Percentiles rank a stretch among this genome's conserved stretches.
Evolutionary conservation across 1,140 invertebrate species (phyloP).

Genomic region (Holcopasites calliopsidis): DNA sequence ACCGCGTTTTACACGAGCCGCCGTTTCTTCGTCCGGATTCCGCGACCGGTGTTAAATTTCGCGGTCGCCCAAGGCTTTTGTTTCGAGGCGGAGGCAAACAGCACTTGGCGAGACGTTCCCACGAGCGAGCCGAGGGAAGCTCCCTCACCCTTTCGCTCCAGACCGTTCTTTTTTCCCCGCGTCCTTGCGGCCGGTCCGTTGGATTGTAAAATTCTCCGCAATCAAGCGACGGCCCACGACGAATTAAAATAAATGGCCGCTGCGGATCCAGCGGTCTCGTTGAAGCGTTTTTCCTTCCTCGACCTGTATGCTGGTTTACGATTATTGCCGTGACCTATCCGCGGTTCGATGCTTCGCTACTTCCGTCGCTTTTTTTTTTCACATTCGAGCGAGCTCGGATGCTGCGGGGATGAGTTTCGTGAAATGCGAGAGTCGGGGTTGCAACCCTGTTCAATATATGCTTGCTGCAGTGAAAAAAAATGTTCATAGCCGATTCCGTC

Average conservation of each 20-base stretch:
- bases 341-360: background rate
- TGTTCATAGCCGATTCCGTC: no score
- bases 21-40: constrained; percentile 60
- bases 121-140: constrained; percentile 47
- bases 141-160: constrained; percentile 20
- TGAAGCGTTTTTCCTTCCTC: background rate
- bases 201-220: constrained; percentile 34
- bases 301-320: constrained; percentile 29
- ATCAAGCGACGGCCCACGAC: constrained; percentile 15
- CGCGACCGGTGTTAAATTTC: constrained; percentile 70
- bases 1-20: constrained; percentile 17
- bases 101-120: constrained; percentile 54
- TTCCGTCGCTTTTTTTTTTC: constrained; percentile 9
- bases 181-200: background rate
- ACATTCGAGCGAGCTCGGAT: background rate
- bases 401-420: background rate
- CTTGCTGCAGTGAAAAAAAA: no score
- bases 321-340: constrained; percentile 15
- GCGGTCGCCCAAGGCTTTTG: constrained; percentile 68
- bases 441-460: no score
- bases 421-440: background rate
- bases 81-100: constrained; percentile 57
- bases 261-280: no score
- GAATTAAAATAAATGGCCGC: constrained; percentile 25
- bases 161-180: constrained; percentile 16